Percentiles rank a stretch among this genome's conserved stretches.
These are phyloP conservation scores for Zaprionus africanus DNA, from an alignment of 1,140 invertebrate species.

Conservation along the genomic window DNA sequence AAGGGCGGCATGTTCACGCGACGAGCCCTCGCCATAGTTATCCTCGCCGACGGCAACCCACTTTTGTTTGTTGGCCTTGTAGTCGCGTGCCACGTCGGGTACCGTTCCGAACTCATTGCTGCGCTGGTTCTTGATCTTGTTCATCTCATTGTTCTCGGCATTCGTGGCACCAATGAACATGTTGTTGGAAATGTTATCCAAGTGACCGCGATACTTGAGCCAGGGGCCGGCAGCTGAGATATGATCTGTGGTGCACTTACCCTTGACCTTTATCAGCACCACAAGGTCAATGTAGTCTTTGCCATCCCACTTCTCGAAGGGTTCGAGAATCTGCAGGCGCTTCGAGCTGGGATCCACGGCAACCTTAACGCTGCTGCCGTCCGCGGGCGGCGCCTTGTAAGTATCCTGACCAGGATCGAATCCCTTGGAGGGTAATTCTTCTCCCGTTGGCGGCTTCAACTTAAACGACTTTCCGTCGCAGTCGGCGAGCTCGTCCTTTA, in stretches of 20 bases:
- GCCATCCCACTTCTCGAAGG: conserved; percentile 98
- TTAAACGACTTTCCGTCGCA: conserved; percentile 95
- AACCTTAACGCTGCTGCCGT: conserved; percentile 86
- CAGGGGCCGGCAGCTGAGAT: conserved; percentile 99
- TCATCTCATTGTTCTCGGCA: conserved; percentile 97
- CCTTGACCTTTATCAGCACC: conserved; percentile 98
- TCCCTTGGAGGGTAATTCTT: conserved; percentile 95
- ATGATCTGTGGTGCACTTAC: conserved; percentile 99
- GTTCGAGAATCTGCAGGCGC: conserved; percentile 95
- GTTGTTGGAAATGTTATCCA: conserved; percentile 99
- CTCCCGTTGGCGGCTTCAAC: conserved; percentile 94
- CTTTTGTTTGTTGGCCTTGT: conserved; percentile 94
- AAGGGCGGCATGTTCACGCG: conserved; percentile 98
- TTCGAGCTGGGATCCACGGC: conserved; percentile 95
- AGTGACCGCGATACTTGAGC: conserved; percentile 99
- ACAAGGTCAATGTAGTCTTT: conserved; percentile 96
- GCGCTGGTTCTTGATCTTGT: conserved; percentile 96
- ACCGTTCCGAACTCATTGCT: conserved; percentile 95
- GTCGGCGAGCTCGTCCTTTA: conserved; percentile 92
- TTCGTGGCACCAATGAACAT: conserved; percentile 99
- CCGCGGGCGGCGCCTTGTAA: conserved; percentile 93
- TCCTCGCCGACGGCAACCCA: conserved; percentile 99
- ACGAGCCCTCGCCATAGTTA: conserved; percentile 98
- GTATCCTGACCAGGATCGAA: conserved; percentile 99
- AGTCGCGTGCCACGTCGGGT: conserved; percentile 96